Base-by-base conservation (phyloP, 2,888 invertebrate genomes). In the Epicampocera succincta region DNA sequence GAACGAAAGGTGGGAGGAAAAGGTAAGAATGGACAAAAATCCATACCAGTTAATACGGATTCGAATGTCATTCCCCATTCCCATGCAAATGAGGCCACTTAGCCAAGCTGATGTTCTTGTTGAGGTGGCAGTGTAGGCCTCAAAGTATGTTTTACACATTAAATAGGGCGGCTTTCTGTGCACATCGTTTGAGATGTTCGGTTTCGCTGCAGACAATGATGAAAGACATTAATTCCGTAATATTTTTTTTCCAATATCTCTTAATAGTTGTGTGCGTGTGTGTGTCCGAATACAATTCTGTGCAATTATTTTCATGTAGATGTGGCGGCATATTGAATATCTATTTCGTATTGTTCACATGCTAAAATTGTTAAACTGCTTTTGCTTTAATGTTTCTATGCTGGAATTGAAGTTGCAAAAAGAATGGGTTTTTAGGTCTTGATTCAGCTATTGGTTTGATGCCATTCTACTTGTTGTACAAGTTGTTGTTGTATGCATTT, bases 181-280 rank as follows among this genome's bases (percentile, higher is more conserved):
- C 60, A 1, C 50, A n/a, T 33, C 33, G 46, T 15, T 60, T 40
- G 13, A 48, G 58, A 60, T 74, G 66, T 75, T 54, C 71, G 74
- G 61, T 65, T 82, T 78, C 58, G 65, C 52, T 82, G 33, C 68
- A 73, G 44, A 44, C 73, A 81, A 81, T 78, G n/a, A 38, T 82
- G 77, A 29, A 69, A 75, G 25, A 79, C 78, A n/a, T 71, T 78
- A 71, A 74, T 74, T 74, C 19, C 63, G 44, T 63, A 65, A 69
- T 82, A 71, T 76, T 66, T 56, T 50, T n/a, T 76, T 33, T 58
- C 25, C 17, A 33, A 54, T n/a, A 4, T 66, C 40, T 25, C 15
- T 25, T 66, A n/a, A 15, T 19, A 17, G 13, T 38, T 19, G n/a
- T 12, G 38, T 4, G 42, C n/a, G 11, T 66, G 11, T 50, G 19